Percentiles rank a stretch among this genome's conserved stretches.
Evolutionary conservation across 2,888 invertebrate species (phyloP).

Genomic region (Ganaspis brasiliensis): DNA sequence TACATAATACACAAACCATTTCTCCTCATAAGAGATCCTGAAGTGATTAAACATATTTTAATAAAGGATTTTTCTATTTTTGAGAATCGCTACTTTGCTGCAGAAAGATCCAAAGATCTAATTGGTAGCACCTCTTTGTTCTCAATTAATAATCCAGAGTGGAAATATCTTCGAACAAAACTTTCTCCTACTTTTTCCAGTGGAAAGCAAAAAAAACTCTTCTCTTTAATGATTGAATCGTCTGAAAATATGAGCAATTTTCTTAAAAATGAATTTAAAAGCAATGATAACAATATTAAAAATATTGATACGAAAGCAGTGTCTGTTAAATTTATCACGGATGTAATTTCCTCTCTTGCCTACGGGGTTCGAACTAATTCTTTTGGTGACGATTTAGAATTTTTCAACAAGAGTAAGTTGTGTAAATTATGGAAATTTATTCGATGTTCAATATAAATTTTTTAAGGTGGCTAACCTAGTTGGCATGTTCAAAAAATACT

Average conservation of each 20-base stretch:
- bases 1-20: slow-evolving; percentile 81
- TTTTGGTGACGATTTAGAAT: slow-evolving; percentile 65
- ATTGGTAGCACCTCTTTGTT: slow-evolving; percentile 76
- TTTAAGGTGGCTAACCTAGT: no score
- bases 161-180: slow-evolving; percentile 81
- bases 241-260: slow-evolving; percentile 65
- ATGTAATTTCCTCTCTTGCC: slow-evolving; percentile 71
- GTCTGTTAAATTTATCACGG: slow-evolving; percentile 67
- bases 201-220: slow-evolving; percentile 82
- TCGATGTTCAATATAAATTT: no score
- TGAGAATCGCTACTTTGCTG: slow-evolving; percentile 77
- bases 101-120: slow-evolving; percentile 72
- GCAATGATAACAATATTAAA: neutral
- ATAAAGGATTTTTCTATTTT: slow-evolving; percentile 81
- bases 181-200: slow-evolving; percentile 82
- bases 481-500: no score
- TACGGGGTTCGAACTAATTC: slow-evolving; percentile 72
- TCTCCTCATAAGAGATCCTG: slow-evolving; percentile 79
- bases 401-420: slow-evolving; percentile 66
- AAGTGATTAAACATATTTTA: slow-evolving; percentile 80
- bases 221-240: slow-evolving; percentile 78
- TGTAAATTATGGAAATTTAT: no score
- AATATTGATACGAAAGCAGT: slow-evolving; percentile 58
- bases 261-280: slow-evolving; percentile 45
- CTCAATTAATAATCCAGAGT: slow-evolving; percentile 80